Conservation (phyloP, 2,888 invertebrate species). For the Carterocephalus palaemon region DNA sequence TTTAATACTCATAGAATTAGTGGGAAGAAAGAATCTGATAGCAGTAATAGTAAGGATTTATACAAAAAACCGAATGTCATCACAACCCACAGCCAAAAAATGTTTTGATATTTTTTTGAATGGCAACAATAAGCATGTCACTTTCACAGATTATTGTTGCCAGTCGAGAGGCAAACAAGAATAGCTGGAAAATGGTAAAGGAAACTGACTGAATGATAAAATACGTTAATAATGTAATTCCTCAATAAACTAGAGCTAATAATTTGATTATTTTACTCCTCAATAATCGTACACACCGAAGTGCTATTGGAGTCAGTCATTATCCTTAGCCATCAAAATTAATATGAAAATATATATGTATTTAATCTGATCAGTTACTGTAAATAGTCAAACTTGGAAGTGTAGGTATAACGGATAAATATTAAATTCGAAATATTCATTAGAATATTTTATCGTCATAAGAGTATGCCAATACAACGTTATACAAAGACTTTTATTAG, state of each 20-base stretch:
- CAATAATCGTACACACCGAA: constrained; percentile 14
- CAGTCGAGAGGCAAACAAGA: no score
- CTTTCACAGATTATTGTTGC: no score
- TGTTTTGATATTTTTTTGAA: no score
- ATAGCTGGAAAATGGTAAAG: neutral
- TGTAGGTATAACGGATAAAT: constrained; percentile 2
- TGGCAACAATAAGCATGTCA: no score
- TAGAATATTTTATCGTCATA: neutral
- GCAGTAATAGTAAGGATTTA: no score
- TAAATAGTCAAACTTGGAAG: no score
- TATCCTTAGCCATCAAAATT: neutral
- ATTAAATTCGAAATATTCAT: constrained; percentile 16
- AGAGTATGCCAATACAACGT: constrained; percentile 2
- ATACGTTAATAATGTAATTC: no score
- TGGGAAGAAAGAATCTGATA: constrained; percentile 34
- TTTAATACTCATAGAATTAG: constrained; percentile 70
- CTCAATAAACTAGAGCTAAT: no score
- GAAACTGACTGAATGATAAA: constrained; percentile 30
- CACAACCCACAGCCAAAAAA: no score
- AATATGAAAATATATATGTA: neutral
- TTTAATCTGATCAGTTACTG: constrained; percentile 1
- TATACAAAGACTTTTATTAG: neutral
- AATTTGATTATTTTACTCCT: no score
- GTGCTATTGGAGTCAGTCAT: neutral
- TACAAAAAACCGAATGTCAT: no score